Evolutionary conservation across 2,113 vertebrate genomes (phyloP).

Genomic region (Vireo altiloquus): DNA sequence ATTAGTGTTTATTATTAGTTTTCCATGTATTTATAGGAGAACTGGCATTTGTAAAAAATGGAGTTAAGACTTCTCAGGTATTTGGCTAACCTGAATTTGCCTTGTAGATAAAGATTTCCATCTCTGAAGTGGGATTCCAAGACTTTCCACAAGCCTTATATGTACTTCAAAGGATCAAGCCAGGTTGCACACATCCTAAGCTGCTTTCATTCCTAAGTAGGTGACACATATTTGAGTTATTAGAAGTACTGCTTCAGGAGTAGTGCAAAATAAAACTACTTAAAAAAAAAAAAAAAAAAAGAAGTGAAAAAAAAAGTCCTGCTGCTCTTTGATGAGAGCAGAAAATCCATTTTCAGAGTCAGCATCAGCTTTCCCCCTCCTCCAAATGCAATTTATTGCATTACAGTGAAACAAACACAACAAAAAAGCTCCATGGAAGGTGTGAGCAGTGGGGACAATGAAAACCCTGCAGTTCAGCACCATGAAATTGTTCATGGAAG

Average conservation of each 20-base stretch:
- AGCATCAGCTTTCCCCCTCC: not conserved
- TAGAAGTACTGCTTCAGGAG: not conserved
- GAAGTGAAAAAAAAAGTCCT: too few species aligned
- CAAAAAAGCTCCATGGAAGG: not conserved
- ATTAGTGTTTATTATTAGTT: not conserved
- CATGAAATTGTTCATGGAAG: not conserved
- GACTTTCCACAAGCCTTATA: not conserved
- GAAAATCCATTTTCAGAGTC: not conserved
- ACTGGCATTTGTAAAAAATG: not conserved
- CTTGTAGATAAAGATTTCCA: not conserved
- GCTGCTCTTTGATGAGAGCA: not conserved
- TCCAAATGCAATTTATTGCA: not conserved
- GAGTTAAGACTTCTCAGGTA: not conserved
- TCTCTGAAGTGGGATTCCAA: not conserved
- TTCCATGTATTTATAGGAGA: not conserved
- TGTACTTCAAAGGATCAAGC: constrained; percentile 20
- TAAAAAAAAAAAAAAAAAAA: not conserved
- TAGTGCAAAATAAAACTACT: not conserved
- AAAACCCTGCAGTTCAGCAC: not conserved
- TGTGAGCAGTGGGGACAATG: not conserved
- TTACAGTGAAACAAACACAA: not conserved
- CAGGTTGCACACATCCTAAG: not conserved
- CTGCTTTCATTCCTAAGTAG: not conserved
- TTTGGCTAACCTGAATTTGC: not conserved
- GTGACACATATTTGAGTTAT: not conserved